A percentile compares a stretch with the other conserved stretches of the same genome.
These are phyloP conservation scores for Pelodytes ibericus DNA, from an alignment of 2,797 vertebrate genomes.

Conservation along the genomic window DNA sequence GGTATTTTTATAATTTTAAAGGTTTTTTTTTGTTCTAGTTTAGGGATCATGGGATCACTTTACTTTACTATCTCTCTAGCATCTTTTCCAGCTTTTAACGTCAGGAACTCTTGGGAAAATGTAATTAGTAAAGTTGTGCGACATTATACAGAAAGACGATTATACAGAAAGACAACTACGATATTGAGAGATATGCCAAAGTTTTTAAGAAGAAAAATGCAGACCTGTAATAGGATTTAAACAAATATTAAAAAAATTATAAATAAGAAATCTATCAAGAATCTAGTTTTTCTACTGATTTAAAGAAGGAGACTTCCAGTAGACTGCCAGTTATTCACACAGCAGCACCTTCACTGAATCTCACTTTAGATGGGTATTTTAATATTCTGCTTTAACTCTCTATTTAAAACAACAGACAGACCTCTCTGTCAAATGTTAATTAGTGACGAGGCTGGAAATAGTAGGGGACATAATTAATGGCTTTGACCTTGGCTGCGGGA, in stretches of 20 bases:
- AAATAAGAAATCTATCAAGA: too few relatives aligned
- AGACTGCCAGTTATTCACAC: not conserved
- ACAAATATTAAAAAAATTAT: too few relatives aligned
- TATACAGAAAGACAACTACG: not conserved
- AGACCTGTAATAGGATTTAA: too few relatives aligned
- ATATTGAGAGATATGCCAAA: not conserved
- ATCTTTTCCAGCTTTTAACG: not conserved
- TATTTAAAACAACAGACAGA: not conserved
- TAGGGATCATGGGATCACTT: too few relatives aligned
- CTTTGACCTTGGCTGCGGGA: not conserved
- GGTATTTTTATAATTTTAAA: constrained; percentile 64
- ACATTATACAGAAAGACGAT: not conserved
- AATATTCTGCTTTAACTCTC: not conserved
- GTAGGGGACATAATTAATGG: not conserved
- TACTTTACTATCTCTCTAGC: not conserved
- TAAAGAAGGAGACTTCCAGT: too few relatives aligned
- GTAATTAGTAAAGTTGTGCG: not conserved
- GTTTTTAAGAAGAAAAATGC: not conserved
- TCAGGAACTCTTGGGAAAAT: not conserved
- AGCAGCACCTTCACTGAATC: not conserved
- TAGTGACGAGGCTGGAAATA: not conserved
- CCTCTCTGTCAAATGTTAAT: not conserved
- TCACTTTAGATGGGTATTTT: not conserved
- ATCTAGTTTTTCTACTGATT: too few relatives aligned
- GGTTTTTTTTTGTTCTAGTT: not conserved